Conservation (phyloP, 2,888 invertebrate genomes). For the Mamestra brassicae region DNA sequence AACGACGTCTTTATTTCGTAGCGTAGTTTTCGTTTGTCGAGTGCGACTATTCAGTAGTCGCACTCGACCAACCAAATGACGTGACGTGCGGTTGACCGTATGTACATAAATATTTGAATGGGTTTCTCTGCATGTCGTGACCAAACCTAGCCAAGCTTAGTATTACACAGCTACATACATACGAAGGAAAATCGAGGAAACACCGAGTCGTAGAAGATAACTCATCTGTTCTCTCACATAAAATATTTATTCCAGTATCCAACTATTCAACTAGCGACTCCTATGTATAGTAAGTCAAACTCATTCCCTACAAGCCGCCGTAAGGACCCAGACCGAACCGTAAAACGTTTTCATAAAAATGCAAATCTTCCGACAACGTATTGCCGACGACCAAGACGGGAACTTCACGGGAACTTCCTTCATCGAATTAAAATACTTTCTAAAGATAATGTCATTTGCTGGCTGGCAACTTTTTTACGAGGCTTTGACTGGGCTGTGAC, state of each 20-base stretch:
- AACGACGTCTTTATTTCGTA: not conserved
- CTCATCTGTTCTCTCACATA: constrained; percentile 9
- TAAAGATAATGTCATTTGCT: constrained; percentile 81
- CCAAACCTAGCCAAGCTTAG: not conserved
- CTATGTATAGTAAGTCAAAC: constrained; percentile 57
- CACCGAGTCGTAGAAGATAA: not conserved
- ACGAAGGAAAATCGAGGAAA: not conserved
- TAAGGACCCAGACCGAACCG: constrained; percentile 70
- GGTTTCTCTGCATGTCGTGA: not conserved
- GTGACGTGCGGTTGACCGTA: not conserved
- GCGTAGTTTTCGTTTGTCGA: not conserved
- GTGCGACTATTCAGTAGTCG: not conserved
- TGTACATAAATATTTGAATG: not conserved
- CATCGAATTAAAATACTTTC: constrained; percentile 87
- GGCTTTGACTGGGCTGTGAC: constrained; percentile 52
- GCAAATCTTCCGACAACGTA: constrained; percentile 87
- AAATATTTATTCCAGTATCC: constrained; percentile 41
- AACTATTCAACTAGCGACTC: constrained; percentile 43
- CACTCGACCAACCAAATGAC: no score
- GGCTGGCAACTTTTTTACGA: constrained; percentile 74
- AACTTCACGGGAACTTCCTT: constrained; percentile 79
- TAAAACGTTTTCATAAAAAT: constrained; percentile 90
- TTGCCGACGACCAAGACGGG: constrained; percentile 76
- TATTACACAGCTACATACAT: not conserved
- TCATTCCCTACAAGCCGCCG: constrained; percentile 56